Evolutionary conservation across 2,113 vertebrate genomes (phyloP), one percentile per base, ranked within the genome.

Genomic region (Andinoacara biseriatus): DNA sequence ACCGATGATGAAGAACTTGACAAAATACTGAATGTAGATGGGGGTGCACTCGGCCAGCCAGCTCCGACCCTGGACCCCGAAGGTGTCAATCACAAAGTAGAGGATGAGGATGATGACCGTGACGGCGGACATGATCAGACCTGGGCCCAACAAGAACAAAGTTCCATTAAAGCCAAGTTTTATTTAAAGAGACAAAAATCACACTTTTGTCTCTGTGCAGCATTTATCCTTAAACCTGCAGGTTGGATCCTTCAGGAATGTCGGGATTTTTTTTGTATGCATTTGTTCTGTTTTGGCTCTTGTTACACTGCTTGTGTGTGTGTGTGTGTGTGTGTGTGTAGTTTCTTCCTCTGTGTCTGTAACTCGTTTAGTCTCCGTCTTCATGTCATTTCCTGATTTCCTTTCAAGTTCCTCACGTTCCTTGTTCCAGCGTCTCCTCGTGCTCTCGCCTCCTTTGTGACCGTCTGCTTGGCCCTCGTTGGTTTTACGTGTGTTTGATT

Each of bases 1-100:
- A 0, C 98, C 98, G 0, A 99, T 99, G 91, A 99, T 99, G 94
- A 99, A 99, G 96, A 99, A 99, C 94, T 99, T 99, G 85, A 99
- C 98, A 1, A 99, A 98, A 93, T 98, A 99, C 84, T 99, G 98
- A 90, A 99, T 96, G 94, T 99, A 99, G 87, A 99, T 96, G 14
- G 98, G 97, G 0, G 97, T 98, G 85, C 98, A 99, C 85, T 99
- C 97, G 0, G 96, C 90, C 6, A 96, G 60, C 98, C 98, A 99
- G 2, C 94, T 59, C 9, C 85, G 94, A 2, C 93, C 84, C 85
- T 97, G 94, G 56, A 99, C 82, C 40, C 91, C 97, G 0, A 99
- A 99, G 2, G 95, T 99, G 92, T 99, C 93, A 1, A 99, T 96
- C 91, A 97, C 97, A 0, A 99, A 99, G 95, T 97, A 98, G 24